Conservation (phyloP, 2,888 invertebrate species). For the Copidosoma aretas region DNA sequence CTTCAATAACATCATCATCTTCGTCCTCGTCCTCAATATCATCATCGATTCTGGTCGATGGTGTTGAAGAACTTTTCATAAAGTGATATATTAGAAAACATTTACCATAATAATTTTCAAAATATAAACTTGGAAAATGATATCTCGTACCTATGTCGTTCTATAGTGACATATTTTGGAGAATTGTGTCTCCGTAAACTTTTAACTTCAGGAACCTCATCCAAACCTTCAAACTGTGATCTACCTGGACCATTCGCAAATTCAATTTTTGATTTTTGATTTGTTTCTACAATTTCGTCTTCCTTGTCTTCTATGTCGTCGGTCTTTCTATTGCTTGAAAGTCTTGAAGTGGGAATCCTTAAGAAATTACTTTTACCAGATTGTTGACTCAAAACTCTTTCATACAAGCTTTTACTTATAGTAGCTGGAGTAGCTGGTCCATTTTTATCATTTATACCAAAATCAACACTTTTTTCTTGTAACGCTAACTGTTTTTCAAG, state of each 20-base stretch:
- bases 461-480: constrained; percentile 63
- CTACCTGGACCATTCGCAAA: constrained; percentile 66
- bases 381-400: constrained; percentile 71
- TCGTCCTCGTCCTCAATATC: constrained; percentile 52
- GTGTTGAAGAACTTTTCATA: constrained; percentile 25
- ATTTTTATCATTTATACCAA: constrained; percentile 47
- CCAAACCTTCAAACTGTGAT: constrained; percentile 64
- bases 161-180: constrained; percentile 76
- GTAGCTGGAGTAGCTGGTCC: constrained; percentile 68
- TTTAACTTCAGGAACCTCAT: constrained; percentile 58
- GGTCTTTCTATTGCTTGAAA: constrained; percentile 53
- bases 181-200: constrained; percentile 62
- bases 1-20: constrained; percentile 59
- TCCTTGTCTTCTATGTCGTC: constrained; percentile 50
- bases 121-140: constrained; percentile 2
- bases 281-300: constrained; percentile 22
- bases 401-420: constrained; percentile 78
- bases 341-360: constrained; percentile 37
- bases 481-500: constrained; percentile 77
- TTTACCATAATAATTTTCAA: neutral
- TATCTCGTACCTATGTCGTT: constrained; percentile 67
- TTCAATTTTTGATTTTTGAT: constrained; percentile 43
- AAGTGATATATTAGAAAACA: constrained; percentile 5
- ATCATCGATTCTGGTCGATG: constrained; percentile 13
- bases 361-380: constrained; percentile 44